A percentile compares a stretch with the other conserved stretches of the same genome.
These are phyloP conservation scores for Pseudachorutes palmiensis DNA, from an alignment of 1,140 invertebrate species.

Conservation along the genomic window DNA sequence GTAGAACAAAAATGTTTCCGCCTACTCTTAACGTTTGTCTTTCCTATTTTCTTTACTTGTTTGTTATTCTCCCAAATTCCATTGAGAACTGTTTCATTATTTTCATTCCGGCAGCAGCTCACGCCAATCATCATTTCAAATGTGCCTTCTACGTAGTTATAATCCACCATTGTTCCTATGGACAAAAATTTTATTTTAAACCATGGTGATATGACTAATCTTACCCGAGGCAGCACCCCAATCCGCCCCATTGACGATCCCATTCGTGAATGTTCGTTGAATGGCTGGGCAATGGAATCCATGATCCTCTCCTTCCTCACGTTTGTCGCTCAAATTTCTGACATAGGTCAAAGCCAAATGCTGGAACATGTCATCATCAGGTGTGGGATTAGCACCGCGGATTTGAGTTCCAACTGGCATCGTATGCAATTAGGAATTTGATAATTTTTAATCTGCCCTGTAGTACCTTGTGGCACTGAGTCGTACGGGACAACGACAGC, in stretches of 20 bases:
- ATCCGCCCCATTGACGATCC: slow-evolving; percentile 46
- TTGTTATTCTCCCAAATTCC: slow-evolving; percentile 20
- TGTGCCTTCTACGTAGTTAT: slow-evolving; percentile 28
- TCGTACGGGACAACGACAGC: slow-evolving; percentile 31
- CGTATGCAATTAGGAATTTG: not conserved
- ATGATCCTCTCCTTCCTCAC: slow-evolving; percentile 30
- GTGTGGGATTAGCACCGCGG: slow-evolving; percentile 45
- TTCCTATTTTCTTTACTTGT: not conserved
- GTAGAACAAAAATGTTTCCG: not conserved
- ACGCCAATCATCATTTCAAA: slow-evolving; percentile 32
- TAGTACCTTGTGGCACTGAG: slow-evolving; percentile 9
- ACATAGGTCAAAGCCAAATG: slow-evolving; percentile 50
- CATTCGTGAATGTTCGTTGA: slow-evolving; percentile 43
- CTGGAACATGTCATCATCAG: slow-evolving; percentile 51
- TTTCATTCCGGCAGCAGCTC: slow-evolving; percentile 31
- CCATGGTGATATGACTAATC: too few relatives aligned
- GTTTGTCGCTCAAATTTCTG: slow-evolving; percentile 31
- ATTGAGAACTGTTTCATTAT: slow-evolving; percentile 18
- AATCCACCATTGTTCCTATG: slow-evolving; percentile 37
- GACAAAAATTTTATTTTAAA: too few relatives aligned
- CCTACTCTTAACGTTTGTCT: not conserved
- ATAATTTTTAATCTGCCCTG: too few relatives aligned
- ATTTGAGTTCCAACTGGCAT: not conserved
- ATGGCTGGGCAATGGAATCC: slow-evolving; percentile 39
- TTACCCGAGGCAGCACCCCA: slow-evolving; percentile 46